phyloP scores from a whole-genome alignment of 2,888 invertebrate species.

The Papilio demoleus region DNA sequence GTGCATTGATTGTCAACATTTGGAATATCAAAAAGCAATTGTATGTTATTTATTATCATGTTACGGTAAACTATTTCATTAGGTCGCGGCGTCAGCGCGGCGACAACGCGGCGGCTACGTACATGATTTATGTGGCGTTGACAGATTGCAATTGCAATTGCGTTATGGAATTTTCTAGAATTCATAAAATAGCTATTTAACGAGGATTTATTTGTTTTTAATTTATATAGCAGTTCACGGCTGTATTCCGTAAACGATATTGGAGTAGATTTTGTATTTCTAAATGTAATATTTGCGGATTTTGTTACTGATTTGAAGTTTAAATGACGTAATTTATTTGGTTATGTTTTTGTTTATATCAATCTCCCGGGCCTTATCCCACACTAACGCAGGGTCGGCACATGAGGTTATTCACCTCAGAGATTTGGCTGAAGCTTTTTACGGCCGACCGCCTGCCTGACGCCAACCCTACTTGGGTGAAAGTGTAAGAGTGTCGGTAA shows the following conservation, averaged over 20 bases:
- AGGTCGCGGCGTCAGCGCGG: conserved; percentile 23
- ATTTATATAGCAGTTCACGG: not conserved
- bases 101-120: conserved; percentile 5
- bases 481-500: no score
- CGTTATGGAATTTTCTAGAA: conserved; percentile 15
- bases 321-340: not conserved
- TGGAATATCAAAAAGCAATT: conserved; percentile 33
- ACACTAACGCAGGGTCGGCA: no score
- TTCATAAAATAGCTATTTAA: conserved; percentile 5
- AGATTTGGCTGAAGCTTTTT: no score
- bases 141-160: conserved; percentile 36
- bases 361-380: no score
- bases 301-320: no score
- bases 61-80: conserved; percentile 25
- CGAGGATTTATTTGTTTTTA: not conserved
- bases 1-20: conserved; percentile 5
- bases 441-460: no score
- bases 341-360: not conserved
- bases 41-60: conserved; percentile 33
- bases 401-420: no score
- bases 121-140: conserved; percentile 39
- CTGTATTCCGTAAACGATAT: not conserved
- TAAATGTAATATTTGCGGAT: not conserved
- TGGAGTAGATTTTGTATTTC: not conserved
- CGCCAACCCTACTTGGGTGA: no score